Evolutionary conservation across 2,797 vertebrate species (phyloP).

Genomic region (Cryptoblepharus egeriae): DNA sequence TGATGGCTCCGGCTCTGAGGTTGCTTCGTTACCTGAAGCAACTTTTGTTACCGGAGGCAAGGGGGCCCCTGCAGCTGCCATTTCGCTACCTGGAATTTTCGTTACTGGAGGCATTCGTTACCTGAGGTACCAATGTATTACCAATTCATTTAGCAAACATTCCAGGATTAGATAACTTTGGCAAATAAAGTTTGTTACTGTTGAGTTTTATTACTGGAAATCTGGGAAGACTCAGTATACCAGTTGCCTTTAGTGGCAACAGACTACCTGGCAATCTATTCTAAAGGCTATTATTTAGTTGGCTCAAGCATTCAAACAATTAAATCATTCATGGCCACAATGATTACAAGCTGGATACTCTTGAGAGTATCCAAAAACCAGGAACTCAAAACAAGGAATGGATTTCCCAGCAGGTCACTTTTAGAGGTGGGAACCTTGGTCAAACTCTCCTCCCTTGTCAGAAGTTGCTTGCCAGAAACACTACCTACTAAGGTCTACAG

Average conservation of each 20-base stretch:
- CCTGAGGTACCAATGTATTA: too few relatives aligned
- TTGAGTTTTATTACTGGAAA: background rate
- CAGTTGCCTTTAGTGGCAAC: background rate
- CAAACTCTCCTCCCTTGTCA: background rate
- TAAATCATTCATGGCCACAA: slow-evolving; percentile 16
- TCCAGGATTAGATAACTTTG: background rate
- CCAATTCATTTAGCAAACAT: too few relatives aligned
- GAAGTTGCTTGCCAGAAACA: background rate
- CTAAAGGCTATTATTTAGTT: background rate
- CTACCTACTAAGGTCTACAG: background rate
- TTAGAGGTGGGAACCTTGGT: background rate
- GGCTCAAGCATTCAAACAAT: accelerated
- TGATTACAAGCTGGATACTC: background rate
- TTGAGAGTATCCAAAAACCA: too few relatives aligned
- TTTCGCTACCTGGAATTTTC: too few relatives aligned
- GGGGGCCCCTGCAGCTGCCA: too few relatives aligned
- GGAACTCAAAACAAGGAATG: background rate
- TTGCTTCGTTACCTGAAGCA: too few relatives aligned
- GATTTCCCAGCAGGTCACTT: background rate
- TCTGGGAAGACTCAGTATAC: background rate
- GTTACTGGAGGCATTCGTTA: too few relatives aligned
- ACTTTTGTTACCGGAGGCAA: too few relatives aligned
- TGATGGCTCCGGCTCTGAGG: too few relatives aligned
- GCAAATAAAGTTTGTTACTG: background rate
- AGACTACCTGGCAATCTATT: background rate